A percentile compares a stretch with the other conserved stretches of the same genome.
Conservation (phyloP, 2,797 vertebrate species). For the Podarcis lilfordi region DNA sequence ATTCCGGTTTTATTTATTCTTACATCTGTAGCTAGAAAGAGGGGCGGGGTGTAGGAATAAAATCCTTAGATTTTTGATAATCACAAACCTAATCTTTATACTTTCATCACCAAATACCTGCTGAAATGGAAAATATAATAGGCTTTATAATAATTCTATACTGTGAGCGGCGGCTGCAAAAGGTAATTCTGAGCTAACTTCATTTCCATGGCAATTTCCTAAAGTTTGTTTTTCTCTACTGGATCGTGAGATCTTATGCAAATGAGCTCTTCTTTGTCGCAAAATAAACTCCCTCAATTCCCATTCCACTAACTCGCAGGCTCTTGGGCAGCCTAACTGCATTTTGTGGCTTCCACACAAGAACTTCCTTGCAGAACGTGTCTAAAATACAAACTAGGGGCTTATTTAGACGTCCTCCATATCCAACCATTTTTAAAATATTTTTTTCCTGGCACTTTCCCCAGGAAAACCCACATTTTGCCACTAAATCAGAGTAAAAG, state of each 20-base stretch:
- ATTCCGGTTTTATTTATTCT: conserved; percentile 3
- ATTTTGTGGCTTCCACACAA: neutral
- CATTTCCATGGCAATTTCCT: conserved; percentile 39
- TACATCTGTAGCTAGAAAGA: neutral
- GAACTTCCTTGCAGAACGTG: neutral
- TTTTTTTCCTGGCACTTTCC: too few relatives aligned
- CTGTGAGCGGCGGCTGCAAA: conserved; percentile 12
- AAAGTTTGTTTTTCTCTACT: conserved; percentile 8
- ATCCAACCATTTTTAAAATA: too few relatives aligned
- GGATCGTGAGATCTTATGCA: conserved; percentile 7
- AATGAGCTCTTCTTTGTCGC: neutral
- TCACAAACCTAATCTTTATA: conserved; percentile 19
- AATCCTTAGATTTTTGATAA: conserved; percentile 22
- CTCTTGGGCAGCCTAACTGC: neutral
- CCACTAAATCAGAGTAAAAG: too few relatives aligned
- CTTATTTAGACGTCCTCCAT: neutral
- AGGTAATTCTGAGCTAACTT: conserved; percentile 19
- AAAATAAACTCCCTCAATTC: neutral
- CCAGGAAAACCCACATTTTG: too few relatives aligned
- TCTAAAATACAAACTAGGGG: neutral
- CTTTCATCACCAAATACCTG: conserved; percentile 13
- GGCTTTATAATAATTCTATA: conserved; percentile 15
- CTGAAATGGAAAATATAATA: conserved; percentile 48
- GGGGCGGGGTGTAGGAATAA: neutral
- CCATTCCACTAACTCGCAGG: neutral